Percentiles rank a stretch among this genome's conserved stretches.
phyloP scores from a whole-genome alignment of 2,888 invertebrate species.

The Synergus umbraculus region DNA sequence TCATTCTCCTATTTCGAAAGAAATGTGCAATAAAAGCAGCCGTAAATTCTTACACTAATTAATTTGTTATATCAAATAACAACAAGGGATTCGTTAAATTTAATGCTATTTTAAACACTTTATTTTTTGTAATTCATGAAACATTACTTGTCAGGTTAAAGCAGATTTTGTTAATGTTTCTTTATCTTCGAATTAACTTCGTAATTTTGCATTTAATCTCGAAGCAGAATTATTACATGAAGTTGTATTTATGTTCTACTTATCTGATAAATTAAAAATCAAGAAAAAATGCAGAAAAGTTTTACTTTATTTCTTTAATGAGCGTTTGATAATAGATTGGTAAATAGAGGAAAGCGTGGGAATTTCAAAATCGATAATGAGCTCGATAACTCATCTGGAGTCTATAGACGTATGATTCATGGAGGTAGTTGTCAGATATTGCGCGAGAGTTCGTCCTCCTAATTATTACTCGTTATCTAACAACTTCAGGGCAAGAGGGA shows the following conservation, averaged over 20 bases:
- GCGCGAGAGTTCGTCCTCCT: slow-evolving; percentile 42
- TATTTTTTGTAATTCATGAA: background rate
- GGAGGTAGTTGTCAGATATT: slow-evolving; percentile 34
- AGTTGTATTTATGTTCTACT: background rate
- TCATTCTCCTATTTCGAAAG: slow-evolving; percentile 30
- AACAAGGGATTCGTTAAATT: background rate
- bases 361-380: slow-evolving; percentile 31
- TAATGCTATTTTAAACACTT: background rate
- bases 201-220: too few species aligned
- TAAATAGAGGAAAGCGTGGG: slow-evolving; percentile 6
- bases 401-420: slow-evolving; percentile 22
- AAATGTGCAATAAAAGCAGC: slow-evolving; percentile 18
- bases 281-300: background rate
- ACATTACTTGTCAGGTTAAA: background rate
- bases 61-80: slow-evolving; percentile 11
- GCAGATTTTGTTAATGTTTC: too few species aligned
- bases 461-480: slow-evolving; percentile 47
- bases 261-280: background rate
- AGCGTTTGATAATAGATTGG: background rate
- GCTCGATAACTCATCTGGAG: slow-evolving; percentile 17
- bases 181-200: too few species aligned
- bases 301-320: background rate
- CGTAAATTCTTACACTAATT: slow-evolving; percentile 1
- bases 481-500: slow-evolving; percentile 37
- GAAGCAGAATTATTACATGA: background rate